Evolutionary conservation across 2,113 vertebrate genomes (phyloP), one percentile per base, ranked within the genome.

Genomic region (Boleophthalmus pectinirostris): DNA sequence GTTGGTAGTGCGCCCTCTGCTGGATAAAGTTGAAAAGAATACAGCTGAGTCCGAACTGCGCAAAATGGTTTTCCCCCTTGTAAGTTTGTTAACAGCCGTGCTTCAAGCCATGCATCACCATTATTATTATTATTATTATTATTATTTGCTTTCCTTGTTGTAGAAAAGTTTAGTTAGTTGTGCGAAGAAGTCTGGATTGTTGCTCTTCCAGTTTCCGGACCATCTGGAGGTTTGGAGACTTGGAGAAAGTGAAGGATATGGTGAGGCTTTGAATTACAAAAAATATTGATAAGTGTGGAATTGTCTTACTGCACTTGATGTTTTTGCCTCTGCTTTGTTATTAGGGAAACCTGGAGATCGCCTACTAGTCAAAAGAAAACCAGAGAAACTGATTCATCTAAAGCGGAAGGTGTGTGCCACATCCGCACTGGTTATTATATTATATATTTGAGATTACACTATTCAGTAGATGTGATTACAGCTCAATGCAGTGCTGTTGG

Each of bases 201-300:
- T 99, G 74, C 95, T 99, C 24, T 98, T 99, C 92, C 97, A 97
- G 92, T 97, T 97, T 82, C 92, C 95, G 14, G 93, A 91, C 82
- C 94, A 95, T 69, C 85, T 99, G 69, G 97, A 99, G 88, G 92
- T 99, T 53, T 99, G 98, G 98, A 93, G 92, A 29, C 93, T 99
- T 0, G 97, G 97, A 14, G 95, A 95, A 69, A 96, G 95, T 0
- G 84, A 93, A 0, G 91, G 90, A 54, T 90, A 92, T 0, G 96
- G 97, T 98, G 84, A 94, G 75, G 5, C 18, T 47, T 67, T 49
- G 16, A 49, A 47, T 46, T 49, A 24, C 25, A 8, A 33, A 61
- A 6, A 25, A 61, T 54, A n/a, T 8, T 58, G 21, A n/a, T 18
- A 38, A 64, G 6, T 64, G 16, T 64, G n/a, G 8, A 63, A 3